Evolutionary conservation across 2,113 vertebrate genomes (phyloP), one percentile per base, ranked within the genome.

Genomic region (Clarias gariepinus): DNA sequence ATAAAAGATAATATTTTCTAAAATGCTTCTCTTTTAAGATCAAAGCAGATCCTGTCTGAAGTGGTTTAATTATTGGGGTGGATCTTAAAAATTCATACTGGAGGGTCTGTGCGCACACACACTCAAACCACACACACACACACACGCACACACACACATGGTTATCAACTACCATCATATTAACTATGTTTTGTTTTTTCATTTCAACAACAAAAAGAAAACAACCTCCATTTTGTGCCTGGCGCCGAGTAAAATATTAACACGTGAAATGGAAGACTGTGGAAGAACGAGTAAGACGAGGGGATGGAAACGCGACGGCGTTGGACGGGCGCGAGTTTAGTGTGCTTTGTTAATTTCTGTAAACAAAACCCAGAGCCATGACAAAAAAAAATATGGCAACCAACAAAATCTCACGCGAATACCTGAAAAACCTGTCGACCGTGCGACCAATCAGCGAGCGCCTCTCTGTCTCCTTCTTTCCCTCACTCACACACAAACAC

Each of bases 361-460:
- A 89, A 91, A 93, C 84, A 91, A 91, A 90, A 81, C 80, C 77
- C 86, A 82, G 13, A 69, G 88, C 86, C 88, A 80, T 82, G 87
- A 85, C 85, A 58, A 36, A 2, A 85, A 85, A 86, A 85, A 86
- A 90, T 89, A 91, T 91, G 88, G 91, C 87, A 92, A 92, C 90
- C n/a, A 60, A n/a, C 77, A 84, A 88, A 91, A 81, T 12, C 23
- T 30, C 76, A 89, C 12, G 19, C 55, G 81, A 81, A 87, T 81
- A 91, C 82, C 84, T 86, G 89, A 81, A 66, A 87, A 92, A 94
- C 91, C 90, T 91, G 91, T 93, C 90, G 82, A 90, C 88, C 89
- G 8, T 83, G 55, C 90, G 87, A 93, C 91, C 92, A 93, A 91
- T 92, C 84, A 91, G 89, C 91, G 91, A 93, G 91, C 78, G 88